These are phyloP conservation scores for Pogoniulus pusillus DNA, from an alignment of 2,797 vertebrate species.

Conservation along the genomic window DNA sequence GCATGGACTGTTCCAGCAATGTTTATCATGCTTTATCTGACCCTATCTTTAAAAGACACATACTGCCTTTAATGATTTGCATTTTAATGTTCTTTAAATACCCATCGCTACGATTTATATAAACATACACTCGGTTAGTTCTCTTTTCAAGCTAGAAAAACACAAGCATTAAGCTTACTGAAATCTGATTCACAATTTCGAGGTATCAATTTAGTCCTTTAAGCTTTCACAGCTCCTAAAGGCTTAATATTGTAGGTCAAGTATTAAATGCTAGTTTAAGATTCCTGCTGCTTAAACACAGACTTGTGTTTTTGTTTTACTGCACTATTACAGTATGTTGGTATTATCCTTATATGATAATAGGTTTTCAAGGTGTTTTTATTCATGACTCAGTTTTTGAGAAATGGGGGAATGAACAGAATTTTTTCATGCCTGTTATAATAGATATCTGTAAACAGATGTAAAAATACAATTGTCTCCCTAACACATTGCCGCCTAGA, in stretches of 20 bases:
- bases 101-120: background rate
- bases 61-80: background rate
- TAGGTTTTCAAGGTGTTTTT: background rate
- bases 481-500: background rate
- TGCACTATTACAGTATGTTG: background rate
- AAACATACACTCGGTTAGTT: background rate
- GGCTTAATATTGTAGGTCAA: background rate
- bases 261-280: background rate
- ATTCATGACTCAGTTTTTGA: background rate
- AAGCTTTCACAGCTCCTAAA: background rate
- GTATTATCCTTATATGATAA: background rate
- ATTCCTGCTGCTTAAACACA: background rate
- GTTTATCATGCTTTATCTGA: background rate
- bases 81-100: conserved; percentile 1
- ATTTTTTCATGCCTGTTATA: background rate
- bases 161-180: background rate
- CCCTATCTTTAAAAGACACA: background rate
- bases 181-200: background rate
- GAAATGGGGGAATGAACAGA: background rate
- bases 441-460: background rate
- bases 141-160: background rate
- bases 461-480: background rate
- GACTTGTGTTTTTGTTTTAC: background rate
- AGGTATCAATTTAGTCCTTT: background rate
- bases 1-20: background rate